Percentiles rank a stretch among this genome's conserved stretches.
Conservation (phyloP, 2,888 invertebrate genomes). For the Eudasyphora cyanicolor region DNA sequence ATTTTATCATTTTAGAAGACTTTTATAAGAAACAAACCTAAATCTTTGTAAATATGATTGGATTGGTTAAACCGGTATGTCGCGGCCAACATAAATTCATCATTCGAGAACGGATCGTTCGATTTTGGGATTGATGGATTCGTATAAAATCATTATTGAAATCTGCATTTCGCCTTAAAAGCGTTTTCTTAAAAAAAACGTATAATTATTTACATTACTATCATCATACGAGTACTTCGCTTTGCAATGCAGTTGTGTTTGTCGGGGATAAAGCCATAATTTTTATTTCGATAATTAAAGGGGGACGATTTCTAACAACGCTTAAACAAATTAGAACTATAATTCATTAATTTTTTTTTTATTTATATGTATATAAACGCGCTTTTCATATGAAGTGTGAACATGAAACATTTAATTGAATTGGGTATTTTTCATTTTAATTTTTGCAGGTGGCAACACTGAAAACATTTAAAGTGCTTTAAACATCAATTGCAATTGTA, state of each 20-base stretch:
- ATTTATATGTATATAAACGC: conserved; percentile 40
- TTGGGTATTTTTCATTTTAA: conserved; percentile 4
- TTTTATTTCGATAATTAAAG: conserved; percentile 68
- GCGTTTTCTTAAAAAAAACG: too few relatives aligned
- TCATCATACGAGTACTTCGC: not conserved
- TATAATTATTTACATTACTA: not conserved
- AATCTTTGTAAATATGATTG: too few relatives aligned
- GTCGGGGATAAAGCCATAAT: conserved; percentile 70
- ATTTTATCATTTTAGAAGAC: too few relatives aligned
- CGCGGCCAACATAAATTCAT: too few relatives aligned
- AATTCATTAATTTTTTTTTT: not conserved
- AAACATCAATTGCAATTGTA: not conserved
- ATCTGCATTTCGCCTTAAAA: conserved; percentile 74
- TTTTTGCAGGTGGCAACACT: conserved; percentile 52
- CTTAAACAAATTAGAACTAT: conserved; percentile 73
- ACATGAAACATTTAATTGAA: conserved; percentile 50
- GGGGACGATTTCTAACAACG: conserved; percentile 22
- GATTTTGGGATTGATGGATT: too few relatives aligned
- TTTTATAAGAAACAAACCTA: too few relatives aligned
- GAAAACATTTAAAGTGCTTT: conserved; percentile 48
- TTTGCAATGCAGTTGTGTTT: conserved; percentile 77
- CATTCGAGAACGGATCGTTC: too few relatives aligned
- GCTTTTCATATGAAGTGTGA: conserved; percentile 36
- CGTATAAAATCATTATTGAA: conserved; percentile 75
- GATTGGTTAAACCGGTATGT: too few relatives aligned